Conservation (phyloP, 2,113 vertebrate species). For the Nerophis ophidion region DNA sequence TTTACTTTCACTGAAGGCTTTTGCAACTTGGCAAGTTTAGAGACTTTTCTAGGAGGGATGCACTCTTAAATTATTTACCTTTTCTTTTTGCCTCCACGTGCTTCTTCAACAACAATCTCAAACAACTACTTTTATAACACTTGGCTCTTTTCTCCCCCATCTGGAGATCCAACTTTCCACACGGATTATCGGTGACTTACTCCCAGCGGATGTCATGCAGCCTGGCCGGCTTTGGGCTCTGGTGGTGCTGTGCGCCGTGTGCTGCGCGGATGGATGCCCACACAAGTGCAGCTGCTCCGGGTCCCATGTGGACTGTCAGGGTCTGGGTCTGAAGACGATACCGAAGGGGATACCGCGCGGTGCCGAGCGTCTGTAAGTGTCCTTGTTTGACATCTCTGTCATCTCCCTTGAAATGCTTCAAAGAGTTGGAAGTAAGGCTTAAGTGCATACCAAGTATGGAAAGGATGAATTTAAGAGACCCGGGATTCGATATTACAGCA, state of each 20-base stretch:
- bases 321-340: conserved; percentile 83
- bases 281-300: conserved; percentile 95
- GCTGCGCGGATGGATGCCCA: conserved; percentile 82
- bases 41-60: conserved; percentile 54
- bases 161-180: conserved; percentile 12
- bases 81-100: background rate
- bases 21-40: conserved; percentile 27
- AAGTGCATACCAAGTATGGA: no score
- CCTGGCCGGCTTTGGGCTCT: conserved; percentile 65
- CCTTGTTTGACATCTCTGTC: no score
- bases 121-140: background rate
- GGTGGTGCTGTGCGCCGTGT: conserved; percentile 60
- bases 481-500: no score
- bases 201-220: conserved; percentile 69
- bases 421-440: no score
- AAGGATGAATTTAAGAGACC: no score
- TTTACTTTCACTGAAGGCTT: conserved; percentile 32
- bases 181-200: conserved; percentile 34
- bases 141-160: background rate
- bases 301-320: conserved; percentile 95
- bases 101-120: background rate
- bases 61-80: conserved; percentile 8
- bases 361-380: conserved; percentile 91
- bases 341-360: conserved; percentile 92
- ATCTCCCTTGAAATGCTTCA: no score